These are phyloP conservation scores for Ophion ventricosus DNA, from an alignment of 2,888 invertebrate genomes.

Conservation along the genomic window DNA sequence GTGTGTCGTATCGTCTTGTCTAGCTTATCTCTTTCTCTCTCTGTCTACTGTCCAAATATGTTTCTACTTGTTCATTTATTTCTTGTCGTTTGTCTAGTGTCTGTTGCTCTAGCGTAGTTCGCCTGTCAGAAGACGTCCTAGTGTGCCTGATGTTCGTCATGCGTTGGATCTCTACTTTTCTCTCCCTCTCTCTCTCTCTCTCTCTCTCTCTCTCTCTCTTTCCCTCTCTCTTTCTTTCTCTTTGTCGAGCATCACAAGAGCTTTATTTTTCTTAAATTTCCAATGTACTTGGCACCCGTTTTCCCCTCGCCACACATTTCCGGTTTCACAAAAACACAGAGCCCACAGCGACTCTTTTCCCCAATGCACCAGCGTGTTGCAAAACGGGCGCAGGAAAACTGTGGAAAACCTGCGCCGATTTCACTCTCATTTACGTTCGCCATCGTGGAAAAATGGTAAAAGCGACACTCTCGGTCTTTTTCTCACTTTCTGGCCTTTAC, in stretches of 20 bases:
- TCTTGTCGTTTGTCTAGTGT: constrained; percentile 48
- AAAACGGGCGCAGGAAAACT: neutral
- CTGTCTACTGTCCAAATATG: neutral
- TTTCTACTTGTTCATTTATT: neutral
- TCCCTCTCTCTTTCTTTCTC: neutral
- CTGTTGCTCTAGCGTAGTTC: constrained; percentile 52
- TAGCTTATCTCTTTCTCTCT: constrained; percentile 67
- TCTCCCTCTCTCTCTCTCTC: neutral
- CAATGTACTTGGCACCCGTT: neutral
- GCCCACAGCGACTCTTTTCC: neutral
- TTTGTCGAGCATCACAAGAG: neutral
- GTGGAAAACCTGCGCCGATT: neutral
- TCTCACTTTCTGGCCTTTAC: neutral
- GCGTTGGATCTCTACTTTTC: neutral
- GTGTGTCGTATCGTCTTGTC: constrained; percentile 68
- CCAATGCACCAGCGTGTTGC: neutral
- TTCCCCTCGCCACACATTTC: neutral
- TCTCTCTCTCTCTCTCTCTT: neutral
- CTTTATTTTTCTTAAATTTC: neutral
- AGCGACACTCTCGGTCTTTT: neutral
- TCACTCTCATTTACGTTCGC: neutral
- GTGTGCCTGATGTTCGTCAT: constrained; percentile 4
- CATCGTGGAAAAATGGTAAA: neutral
- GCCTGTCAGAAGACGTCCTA: constrained; percentile 43
- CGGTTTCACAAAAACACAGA: neutral